phyloP scores from a whole-genome alignment of 2,797 vertebrate genomes.

The Enteromius fasciolatus region DNA sequence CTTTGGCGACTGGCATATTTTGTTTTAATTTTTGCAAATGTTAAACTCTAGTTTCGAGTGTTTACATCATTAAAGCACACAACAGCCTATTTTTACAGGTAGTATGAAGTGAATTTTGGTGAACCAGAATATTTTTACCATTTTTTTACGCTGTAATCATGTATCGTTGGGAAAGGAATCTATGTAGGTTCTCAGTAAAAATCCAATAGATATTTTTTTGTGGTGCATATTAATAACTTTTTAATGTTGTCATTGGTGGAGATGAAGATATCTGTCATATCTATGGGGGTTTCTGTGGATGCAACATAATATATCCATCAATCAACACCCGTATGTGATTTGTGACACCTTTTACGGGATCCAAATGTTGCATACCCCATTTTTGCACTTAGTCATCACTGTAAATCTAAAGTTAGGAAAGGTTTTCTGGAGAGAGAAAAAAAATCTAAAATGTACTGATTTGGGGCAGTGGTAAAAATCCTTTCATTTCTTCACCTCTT shows the following conservation, averaged over 20 bases:
- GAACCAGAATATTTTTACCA: not conserved
- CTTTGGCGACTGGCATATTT: not conserved
- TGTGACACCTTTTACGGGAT: not conserved
- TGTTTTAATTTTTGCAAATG: not conserved
- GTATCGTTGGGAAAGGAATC: not conserved
- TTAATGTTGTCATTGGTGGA: not conserved
- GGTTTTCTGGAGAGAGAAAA: not conserved
- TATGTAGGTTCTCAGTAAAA: not conserved
- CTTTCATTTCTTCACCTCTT: not conserved
- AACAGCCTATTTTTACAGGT: not conserved
- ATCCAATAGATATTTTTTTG: not conserved
- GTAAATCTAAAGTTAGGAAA: not conserved
- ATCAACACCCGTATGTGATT: slow-evolving; percentile 9
- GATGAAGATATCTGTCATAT: not conserved
- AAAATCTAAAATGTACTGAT: not conserved
- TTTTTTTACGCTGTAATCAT: not conserved
- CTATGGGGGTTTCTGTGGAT: not conserved
- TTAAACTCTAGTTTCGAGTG: not conserved
- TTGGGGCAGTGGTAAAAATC: not conserved
- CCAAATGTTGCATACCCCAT: not conserved
- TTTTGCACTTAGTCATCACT: not conserved
- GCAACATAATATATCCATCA: not conserved
- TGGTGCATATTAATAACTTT: not conserved
- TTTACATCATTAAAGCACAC: not conserved
- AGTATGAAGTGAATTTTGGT: not conserved